Percentiles rank a stretch among this genome's conserved stretches.
Evolutionary conservation across 2,797 vertebrate genomes (phyloP).

Genomic region (Anabas testudineus): DNA sequence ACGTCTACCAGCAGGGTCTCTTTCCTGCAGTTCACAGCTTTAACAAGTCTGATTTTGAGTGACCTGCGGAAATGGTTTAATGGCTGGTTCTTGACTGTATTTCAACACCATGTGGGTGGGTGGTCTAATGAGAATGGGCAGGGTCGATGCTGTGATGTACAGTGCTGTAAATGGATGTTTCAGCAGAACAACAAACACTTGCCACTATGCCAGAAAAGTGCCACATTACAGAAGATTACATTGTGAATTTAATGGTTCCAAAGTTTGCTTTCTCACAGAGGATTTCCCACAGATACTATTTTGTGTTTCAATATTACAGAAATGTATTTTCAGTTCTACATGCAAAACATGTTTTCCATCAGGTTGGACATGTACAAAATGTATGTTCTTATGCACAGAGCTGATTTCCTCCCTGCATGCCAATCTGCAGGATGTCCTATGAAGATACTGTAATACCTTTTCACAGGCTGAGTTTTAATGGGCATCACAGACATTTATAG

Average conservation of each 20-base stretch:
- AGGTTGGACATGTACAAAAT: not conserved
- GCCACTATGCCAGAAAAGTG: slow-evolving; percentile 66
- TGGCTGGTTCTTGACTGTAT: slow-evolving; percentile 78
- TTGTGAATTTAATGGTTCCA: slow-evolving; percentile 50
- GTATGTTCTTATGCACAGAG: not conserved
- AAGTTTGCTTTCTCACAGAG: slow-evolving; percentile 66
- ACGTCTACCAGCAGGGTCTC: slow-evolving; percentile 62
- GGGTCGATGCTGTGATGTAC: slow-evolving; percentile 77
- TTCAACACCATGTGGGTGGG: slow-evolving; percentile 82
- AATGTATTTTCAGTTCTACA: not conserved
- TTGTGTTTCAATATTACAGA: slow-evolving; percentile 20
- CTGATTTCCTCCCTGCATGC: slow-evolving; percentile 16
- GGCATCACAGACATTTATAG: slow-evolving; percentile 75
- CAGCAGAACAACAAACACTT: slow-evolving; percentile 82
- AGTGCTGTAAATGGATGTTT: slow-evolving; percentile 77
- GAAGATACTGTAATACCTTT: slow-evolving; percentile 56
- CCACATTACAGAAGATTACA: slow-evolving; percentile 62
- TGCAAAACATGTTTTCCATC: not conserved
- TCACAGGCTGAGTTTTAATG: slow-evolving; percentile 60
- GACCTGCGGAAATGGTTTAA: slow-evolving; percentile 86
- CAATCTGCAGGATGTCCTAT: slow-evolving; percentile 44
- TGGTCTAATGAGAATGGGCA: slow-evolving; percentile 80
- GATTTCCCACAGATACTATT: slow-evolving; percentile 72
- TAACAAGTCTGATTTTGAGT: slow-evolving; percentile 83
- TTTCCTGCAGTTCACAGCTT: slow-evolving; percentile 76